Conservation (phyloP, 1,140 invertebrate species). For the Physella acuta region DNA sequence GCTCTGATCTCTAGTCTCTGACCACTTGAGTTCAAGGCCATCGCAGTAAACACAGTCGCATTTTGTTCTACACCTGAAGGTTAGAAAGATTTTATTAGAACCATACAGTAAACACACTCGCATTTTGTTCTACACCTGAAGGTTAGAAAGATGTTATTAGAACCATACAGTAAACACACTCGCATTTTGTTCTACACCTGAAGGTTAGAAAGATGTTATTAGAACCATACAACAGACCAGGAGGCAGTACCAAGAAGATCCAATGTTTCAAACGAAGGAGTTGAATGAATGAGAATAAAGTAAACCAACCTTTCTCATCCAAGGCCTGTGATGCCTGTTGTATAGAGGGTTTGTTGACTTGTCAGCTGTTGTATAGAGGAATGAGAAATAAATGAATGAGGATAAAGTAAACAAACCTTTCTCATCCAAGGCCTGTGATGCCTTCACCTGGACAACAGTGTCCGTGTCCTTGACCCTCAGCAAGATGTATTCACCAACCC, state of each 20-base stretch:
- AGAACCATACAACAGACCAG: constrained; percentile 31
- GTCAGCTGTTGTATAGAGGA: too few relatives aligned
- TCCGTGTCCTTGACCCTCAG: constrained; percentile 29
- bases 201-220: background rate
- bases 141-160: background rate
- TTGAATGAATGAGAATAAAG: background rate
- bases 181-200: constrained; percentile 45
- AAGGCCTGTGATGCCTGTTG: too few relatives aligned
- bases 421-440: constrained; percentile 40
- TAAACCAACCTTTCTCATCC: background rate
- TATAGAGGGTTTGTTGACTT: too few relatives aligned
- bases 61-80: constrained; percentile 43
- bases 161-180: constrained; percentile 42
- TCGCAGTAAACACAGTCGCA: constrained; percentile 48
- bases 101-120: constrained; percentile 45
- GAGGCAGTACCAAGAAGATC: background rate
- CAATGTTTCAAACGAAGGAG: background rate
- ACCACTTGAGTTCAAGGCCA: constrained; percentile 34
- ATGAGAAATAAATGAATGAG: background rate
- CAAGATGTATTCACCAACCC: constrained; percentile 87
- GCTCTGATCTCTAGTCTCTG: background rate
- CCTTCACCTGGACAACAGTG: constrained; percentile 42
- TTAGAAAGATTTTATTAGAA: background rate
- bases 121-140: constrained; percentile 45
- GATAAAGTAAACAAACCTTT: constrained; percentile 32